Evolutionary conservation across 2,797 vertebrate genomes (phyloP), one percentile per base, ranked within the genome.

Genomic region (Zenarchopterus dispar): DNA sequence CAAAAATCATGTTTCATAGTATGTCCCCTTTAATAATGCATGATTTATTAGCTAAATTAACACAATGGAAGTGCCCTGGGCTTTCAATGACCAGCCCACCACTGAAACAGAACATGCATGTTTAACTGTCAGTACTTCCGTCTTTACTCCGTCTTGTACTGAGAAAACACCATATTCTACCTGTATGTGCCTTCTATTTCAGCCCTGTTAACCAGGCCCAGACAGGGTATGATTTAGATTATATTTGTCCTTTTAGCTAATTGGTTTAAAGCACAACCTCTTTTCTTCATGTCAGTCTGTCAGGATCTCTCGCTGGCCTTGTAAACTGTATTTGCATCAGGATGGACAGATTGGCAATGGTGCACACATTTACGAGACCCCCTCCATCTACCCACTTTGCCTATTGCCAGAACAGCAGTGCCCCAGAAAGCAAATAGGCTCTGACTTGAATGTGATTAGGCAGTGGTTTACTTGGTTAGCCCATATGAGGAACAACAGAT

Each of bases 171-270:
- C 72, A 10, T 36, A 63, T 55, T 59, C 50, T 59, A 56, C 42
- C 44, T 79, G 60, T 17, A 8, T 70, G 51, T 79, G 43, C 58
- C 48, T 8, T 57, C 50, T 31, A 47, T 78, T 83, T 70, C 54
- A 64, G 58, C 53, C 52, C 42, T 8, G n/a, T 63, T 73, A 80
- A 76, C 75, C 49, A 26, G 39, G 53, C 62, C 78, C 62, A 75
- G 41, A 41, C 70, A 24, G 52, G 45, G 64, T 85, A 78, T 89
- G 83, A 91, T 92, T 92, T 91, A 91, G 79, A 84, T 84, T 75
- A 86, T 87, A 85, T 89, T 85, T 92, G 79, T 88, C 85, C 90
- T 93, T 70, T 91, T 91, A 88, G 89, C 88, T 93, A 93, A 93
- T 93, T 93, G 84, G 86, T 86, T 92, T 91, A 92, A 36, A 77